A percentile compares a stretch with the other conserved stretches of the same genome.
Conservation (phyloP, 2,888 invertebrate genomes). For the Catocala fraxini region DNA sequence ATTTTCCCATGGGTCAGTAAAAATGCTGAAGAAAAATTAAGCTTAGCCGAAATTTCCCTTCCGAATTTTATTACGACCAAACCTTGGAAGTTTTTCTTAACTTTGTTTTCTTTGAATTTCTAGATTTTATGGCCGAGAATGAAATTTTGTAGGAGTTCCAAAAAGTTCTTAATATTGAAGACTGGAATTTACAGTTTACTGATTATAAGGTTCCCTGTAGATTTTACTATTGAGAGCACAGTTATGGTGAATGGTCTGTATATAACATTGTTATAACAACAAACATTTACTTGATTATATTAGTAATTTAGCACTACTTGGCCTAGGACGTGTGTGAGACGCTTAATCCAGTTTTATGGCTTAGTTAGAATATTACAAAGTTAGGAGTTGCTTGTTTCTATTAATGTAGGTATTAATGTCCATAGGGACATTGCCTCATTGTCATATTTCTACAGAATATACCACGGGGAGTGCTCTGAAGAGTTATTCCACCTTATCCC, state of each 20-base stretch:
- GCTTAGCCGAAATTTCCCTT: slow-evolving; percentile 38
- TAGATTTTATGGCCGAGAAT: slow-evolving; percentile 45
- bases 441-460: too few relatives aligned
- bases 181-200: slow-evolving; percentile 31
- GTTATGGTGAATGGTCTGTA: background rate
- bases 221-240: slow-evolving; percentile 1
- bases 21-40: slow-evolving; percentile 45
- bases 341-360: too few relatives aligned
- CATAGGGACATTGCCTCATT: too few relatives aligned
- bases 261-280: too few relatives aligned
- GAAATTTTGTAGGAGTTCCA: slow-evolving; percentile 29
- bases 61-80: slow-evolving; percentile 43
- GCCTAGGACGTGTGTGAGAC: too few relatives aligned
- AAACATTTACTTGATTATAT: too few relatives aligned
- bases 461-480: too few relatives aligned
- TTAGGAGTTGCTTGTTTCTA: too few relatives aligned
- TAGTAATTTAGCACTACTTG: too few relatives aligned
- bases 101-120: slow-evolving; percentile 46
- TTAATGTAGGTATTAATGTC: too few relatives aligned
- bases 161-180: slow-evolving; percentile 35
- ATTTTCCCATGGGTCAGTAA: slow-evolving; percentile 16
- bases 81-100: slow-evolving; percentile 40
- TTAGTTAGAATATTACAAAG: too few relatives aligned
- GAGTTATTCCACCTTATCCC: too few relatives aligned
- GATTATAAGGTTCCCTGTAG: slow-evolving; percentile 12